Evolutionary conservation across 1,140 invertebrate genomes (phyloP).

Genomic region (Microplitis demolitor): DNA sequence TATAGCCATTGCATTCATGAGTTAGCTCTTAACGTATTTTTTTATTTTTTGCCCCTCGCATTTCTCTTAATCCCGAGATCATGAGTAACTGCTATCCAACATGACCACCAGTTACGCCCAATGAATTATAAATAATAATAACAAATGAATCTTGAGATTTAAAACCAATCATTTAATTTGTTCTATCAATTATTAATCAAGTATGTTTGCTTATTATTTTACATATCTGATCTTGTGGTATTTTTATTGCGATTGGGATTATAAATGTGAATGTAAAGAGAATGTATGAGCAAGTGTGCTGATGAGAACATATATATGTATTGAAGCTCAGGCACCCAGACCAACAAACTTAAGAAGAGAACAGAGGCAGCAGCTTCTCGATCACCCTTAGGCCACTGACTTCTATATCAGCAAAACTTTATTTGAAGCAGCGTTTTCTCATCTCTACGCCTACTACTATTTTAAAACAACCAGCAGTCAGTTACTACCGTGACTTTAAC

Average conservation of each 20-base stretch:
- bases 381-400: slow-evolving; percentile 32
- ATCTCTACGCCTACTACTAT: slow-evolving; percentile 13
- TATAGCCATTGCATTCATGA: not conserved
- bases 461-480: slow-evolving; percentile 2
- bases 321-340: not conserved
- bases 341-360: not conserved
- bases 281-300: not conserved
- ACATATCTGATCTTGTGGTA: not conserved
- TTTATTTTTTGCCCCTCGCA: not conserved
- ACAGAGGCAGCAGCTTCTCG: slow-evolving; percentile 33
- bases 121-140: slow-evolving; percentile 43
- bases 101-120: not conserved
- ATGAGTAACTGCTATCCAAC: not conserved
- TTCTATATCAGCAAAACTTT: slow-evolving; percentile 14
- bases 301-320: not conserved
- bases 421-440: not conserved
- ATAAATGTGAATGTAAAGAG: not conserved
- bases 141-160: slow-evolving; percentile 13
- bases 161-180: slow-evolving; percentile 58
- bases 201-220: slow-evolving; percentile 30
- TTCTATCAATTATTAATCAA: slow-evolving; percentile 52
- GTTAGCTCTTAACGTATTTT: not conserved
- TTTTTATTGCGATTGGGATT: not conserved
- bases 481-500: slow-evolving; percentile 13
- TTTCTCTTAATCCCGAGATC: slow-evolving; percentile 22